Evolutionary conservation across 2,888 invertebrate genomes (phyloP).

Genomic region (Acronicta alni): DNA sequence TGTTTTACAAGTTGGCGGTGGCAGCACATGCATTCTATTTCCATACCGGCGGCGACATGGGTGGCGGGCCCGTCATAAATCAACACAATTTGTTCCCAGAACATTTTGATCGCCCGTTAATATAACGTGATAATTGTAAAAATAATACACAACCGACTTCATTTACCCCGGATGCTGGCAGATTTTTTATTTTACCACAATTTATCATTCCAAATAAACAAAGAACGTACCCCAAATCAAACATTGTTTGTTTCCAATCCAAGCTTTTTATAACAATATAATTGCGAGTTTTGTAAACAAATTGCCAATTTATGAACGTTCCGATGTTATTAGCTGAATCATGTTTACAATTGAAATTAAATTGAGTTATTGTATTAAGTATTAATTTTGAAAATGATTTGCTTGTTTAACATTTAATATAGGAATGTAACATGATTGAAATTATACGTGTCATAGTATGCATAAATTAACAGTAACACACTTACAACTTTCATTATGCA

Average conservation of each 20-base stretch:
- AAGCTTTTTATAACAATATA: conserved; percentile 35
- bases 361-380: conserved; percentile 36
- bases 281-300: conserved; percentile 39
- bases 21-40: conserved; percentile 74
- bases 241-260: conserved; percentile 18
- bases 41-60: conserved; percentile 72
- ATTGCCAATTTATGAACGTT: conserved; percentile 44
- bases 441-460: no score
- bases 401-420: conserved; percentile 7
- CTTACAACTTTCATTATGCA: conserved; percentile 6
- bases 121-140: conserved; percentile 71
- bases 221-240: conserved; percentile 24
- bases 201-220: conserved; percentile 22
- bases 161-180: conserved; percentile 58
- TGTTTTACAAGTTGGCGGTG: conserved; percentile 49
- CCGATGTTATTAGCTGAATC: conserved; percentile 28
- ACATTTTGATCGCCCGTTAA: conserved; percentile 65
- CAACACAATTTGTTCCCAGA: conserved; percentile 84
- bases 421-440: background rate
- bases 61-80: conserved; percentile 78
- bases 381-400: conserved; percentile 12
- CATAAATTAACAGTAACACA: no score
- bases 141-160: conserved; percentile 60
- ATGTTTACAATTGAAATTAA: conserved; percentile 39
- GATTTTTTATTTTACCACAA: conserved; percentile 45